phyloP scores from a whole-genome alignment of 1,140 invertebrate genomes.

The Lasioglossum baleicum region DNA sequence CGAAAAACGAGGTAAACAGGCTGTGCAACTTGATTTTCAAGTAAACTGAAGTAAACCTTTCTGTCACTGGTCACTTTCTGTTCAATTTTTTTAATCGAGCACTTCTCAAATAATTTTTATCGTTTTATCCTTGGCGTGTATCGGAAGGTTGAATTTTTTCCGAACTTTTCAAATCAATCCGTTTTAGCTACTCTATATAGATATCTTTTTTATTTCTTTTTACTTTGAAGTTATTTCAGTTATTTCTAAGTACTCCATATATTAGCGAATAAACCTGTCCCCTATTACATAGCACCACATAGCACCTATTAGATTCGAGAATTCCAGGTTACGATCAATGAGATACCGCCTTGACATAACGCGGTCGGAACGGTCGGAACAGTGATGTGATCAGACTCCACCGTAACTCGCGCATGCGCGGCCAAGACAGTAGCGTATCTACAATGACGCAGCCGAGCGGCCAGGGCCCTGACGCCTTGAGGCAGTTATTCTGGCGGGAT shows the following conservation, averaged over 20 bases:
- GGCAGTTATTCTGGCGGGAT: too few relatives aligned
- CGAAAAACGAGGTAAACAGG: constrained; percentile 49
- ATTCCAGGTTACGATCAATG: constrained; percentile 2
- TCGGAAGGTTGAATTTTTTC: neutral
- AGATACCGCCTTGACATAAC: constrained; percentile 28
- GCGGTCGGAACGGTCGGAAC: too few relatives aligned
- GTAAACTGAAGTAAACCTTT: too few relatives aligned
- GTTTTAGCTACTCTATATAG: neutral
- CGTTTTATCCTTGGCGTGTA: neutral
- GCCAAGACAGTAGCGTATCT: too few relatives aligned
- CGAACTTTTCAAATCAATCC: neutral
- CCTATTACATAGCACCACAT: too few relatives aligned
- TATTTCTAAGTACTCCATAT: neutral
- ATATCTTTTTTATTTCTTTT: neutral
- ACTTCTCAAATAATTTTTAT: neutral
- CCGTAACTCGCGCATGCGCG: too few relatives aligned
- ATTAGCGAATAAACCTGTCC: constrained; percentile 1
- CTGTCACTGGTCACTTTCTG: too few relatives aligned
- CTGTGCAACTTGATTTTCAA: constrained; percentile 32
- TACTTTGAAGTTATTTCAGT: neutral
- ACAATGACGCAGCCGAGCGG: too few relatives aligned
- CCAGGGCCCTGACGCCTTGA: too few relatives aligned
- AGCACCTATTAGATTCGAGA: neutral
- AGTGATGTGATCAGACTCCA: too few relatives aligned
- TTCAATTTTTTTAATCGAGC: neutral